phyloP scores from a whole-genome alignment of 2,888 invertebrate genomes.

The Drosophila sordidula region DNA sequence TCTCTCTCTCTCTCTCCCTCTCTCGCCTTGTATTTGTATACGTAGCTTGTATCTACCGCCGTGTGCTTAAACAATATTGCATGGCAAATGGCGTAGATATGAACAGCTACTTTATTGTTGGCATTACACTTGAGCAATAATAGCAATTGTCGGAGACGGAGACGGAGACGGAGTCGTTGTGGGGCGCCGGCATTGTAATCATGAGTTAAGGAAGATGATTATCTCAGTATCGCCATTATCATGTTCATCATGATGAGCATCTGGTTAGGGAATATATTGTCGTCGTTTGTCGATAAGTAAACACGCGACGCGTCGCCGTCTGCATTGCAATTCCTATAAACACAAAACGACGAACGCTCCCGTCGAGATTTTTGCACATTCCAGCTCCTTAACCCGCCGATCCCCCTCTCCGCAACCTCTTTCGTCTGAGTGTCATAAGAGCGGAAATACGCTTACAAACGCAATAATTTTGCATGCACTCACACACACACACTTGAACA shows the following conservation, averaged over 20 bases:
- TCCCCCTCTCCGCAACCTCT: not conserved
- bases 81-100: slow-evolving; percentile 72
- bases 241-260: slow-evolving; percentile 26
- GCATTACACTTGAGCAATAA: slow-evolving; percentile 71
- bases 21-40: not conserved
- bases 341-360: slow-evolving; percentile 46
- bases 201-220: slow-evolving; percentile 39
- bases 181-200: slow-evolving; percentile 35
- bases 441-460: slow-evolving; percentile 65
- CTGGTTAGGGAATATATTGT: slow-evolving; percentile 40
- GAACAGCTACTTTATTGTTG: slow-evolving; percentile 72
- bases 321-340: slow-evolving; percentile 62
- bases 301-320: slow-evolving; percentile 35
- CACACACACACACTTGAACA: slow-evolving; percentile 10
- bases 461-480: slow-evolving; percentile 58
- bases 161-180: slow-evolving; percentile 22
- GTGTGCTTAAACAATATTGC: slow-evolving; percentile 65
- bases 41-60: slow-evolving; percentile 14
- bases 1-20: not conserved
- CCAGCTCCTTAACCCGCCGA: not conserved
- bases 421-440: slow-evolving; percentile 54
- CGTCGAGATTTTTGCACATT: slow-evolving; percentile 48
- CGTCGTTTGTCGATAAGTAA: slow-evolving; percentile 59
- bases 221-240: slow-evolving; percentile 24
- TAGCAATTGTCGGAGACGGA: slow-evolving; percentile 55